Percentiles rank a stretch among this genome's conserved stretches.
Evolutionary conservation across 2,113 vertebrate species (phyloP).

Genomic region (Pseudorectes ferrugineus): DNA sequence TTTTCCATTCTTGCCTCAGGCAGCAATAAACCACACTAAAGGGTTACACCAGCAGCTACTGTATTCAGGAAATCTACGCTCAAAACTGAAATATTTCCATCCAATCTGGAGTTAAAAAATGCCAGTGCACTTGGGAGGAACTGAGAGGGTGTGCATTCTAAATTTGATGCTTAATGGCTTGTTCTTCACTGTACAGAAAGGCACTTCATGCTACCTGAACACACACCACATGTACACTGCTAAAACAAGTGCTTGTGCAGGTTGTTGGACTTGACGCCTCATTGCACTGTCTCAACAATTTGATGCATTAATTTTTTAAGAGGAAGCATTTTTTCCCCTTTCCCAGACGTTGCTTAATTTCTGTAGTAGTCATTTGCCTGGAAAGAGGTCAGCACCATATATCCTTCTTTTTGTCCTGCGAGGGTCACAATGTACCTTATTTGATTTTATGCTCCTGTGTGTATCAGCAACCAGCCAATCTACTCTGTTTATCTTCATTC

Average conservation of each 20-base stretch:
- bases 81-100: not conserved
- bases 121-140: not conserved
- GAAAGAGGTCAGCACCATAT: not conserved
- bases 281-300: not conserved
- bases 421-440: not conserved
- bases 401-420: not conserved
- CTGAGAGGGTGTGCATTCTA: not conserved
- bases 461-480: not conserved
- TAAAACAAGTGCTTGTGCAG: not conserved
- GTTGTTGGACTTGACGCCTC: not conserved
- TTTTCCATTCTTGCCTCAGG: not conserved
- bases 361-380: not conserved
- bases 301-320: not conserved
- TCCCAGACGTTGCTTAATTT: not conserved
- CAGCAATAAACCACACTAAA: not conserved
- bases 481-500: not conserved
- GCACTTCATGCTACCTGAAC: not conserved
- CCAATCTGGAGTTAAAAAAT: not conserved
- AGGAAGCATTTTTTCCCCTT: not conserved
- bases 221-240: not conserved
- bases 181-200: not conserved
- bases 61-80: not conserved
- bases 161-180: not conserved
- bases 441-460: not conserved
- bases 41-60: not conserved